Evolutionary conservation across 2,797 vertebrate species (phyloP).

Genomic region (Muscicapa striata): DNA sequence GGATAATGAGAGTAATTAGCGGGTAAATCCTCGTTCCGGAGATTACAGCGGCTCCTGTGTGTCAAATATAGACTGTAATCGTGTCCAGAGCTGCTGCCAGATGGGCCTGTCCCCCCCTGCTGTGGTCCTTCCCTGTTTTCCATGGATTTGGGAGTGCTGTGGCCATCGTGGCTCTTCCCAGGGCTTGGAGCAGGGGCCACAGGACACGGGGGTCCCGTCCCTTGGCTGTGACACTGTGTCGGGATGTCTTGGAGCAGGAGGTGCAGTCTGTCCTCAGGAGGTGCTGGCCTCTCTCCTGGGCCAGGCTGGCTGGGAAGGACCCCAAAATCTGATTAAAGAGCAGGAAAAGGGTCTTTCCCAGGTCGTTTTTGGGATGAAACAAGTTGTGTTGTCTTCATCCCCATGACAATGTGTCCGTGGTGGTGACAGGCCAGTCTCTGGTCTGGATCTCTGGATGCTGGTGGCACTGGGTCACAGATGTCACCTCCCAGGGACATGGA

Average conservation of each 20-base stretch:
- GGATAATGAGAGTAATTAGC: neutral
- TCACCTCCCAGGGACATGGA: neutral
- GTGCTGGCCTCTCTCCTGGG: neutral
- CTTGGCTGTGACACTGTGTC: rapidly evolving
- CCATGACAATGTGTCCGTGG: rapidly evolving
- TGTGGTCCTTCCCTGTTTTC: neutral
- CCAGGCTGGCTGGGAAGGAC: neutral
- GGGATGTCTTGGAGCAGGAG: neutral
- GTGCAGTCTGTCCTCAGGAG: neutral
- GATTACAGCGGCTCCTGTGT: neutral
- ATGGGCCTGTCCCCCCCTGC: neutral
- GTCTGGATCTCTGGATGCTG: too few species aligned
- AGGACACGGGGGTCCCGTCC: neutral
- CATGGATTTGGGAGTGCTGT: neutral
- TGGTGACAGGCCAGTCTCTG: neutral
- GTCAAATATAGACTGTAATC: neutral
- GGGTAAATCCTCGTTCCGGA: neutral
- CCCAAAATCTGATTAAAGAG: neutral
- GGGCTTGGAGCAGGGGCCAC: neutral
- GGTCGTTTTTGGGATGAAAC: neutral
- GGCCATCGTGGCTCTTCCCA: neutral
- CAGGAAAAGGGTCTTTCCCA: neutral
- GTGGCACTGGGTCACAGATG: neutral
- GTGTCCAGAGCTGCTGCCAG: neutral
- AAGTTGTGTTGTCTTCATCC: neutral